Conservation (phyloP, 92 coral and sea anemone genomes). For the Phymanthus crucifer region DNA sequence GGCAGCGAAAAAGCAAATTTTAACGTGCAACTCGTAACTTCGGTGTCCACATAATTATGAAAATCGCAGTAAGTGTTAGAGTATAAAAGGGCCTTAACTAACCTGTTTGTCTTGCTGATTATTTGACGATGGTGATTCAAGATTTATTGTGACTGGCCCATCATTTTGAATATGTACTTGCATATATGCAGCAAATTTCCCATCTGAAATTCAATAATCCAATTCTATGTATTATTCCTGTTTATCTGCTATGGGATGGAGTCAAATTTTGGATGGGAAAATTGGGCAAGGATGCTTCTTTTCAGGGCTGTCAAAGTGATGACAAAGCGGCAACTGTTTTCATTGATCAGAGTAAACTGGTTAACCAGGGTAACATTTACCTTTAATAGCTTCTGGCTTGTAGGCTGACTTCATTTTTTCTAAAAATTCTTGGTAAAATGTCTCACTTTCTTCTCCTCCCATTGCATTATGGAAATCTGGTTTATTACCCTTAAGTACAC, state of each 20-base stretch:
- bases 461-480: constrained; percentile 91
- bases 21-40: no score
- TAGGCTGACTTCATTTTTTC: constrained; percentile 67
- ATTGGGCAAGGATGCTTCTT: neutral
- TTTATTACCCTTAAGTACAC: constrained; percentile 85
- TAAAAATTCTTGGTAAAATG: constrained; percentile 76
- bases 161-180: constrained; percentile 98
- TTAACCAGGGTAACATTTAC: constrained; percentile 29
- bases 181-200: constrained; percentile 96
- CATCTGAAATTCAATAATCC: constrained; percentile 62
- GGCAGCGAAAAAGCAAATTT: no score
- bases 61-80: no score
- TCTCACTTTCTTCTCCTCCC: constrained; percentile 84
- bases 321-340: neutral
- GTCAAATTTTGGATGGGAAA: no score
- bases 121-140: constrained; percentile 68
- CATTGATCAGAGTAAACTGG: neutral
- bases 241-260: no score
- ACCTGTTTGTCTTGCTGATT: constrained; percentile 55
- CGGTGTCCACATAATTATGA: no score
- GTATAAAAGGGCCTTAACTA: neutral
- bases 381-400: constrained; percentile 79
- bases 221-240: neutral
- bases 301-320: neutral
- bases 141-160: constrained; percentile 94